Base-by-base conservation (phyloP, 2,888 invertebrate species). In the Cantharis flavilabris region DNA sequence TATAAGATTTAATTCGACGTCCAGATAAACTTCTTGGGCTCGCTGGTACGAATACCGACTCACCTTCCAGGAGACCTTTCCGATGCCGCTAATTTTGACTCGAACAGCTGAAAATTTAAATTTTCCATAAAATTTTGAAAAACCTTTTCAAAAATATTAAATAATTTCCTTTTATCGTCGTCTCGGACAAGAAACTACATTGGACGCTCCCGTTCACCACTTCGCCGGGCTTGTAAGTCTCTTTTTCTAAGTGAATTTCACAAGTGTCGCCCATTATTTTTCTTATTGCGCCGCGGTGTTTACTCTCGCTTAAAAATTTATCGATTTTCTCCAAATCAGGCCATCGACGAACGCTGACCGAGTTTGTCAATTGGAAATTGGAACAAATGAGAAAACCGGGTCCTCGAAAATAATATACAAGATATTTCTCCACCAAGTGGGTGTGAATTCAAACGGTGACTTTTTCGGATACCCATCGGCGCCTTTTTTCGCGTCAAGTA, bases 21-120 rank as follows among this genome's bases (percentile, higher is more conserved):
- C 77, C 14, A 77, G 62, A 70, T 74, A 77, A n/a, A 77, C 69
- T 64, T 77, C 77, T 65, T 77, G 64, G 1, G 77, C 77, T 10
- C 77, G 63, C 16, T 74, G 74, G 26, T 77, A 77, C 2, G 62
- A 63, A 23, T 71, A 74, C 3, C 62, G 49, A 16, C 74, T 74
- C 64, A 74, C 49, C 70, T 77, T 77, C 77, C 77, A 77, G 11
- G 65, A 77, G 2, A 77, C 77, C 30, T 65, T 69, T 3, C 67
- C 77, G 23, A 69, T 71, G 7, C 77, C 77, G 23, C 10, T 72
- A 13, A 77, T 69, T 65, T 72, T 77, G 14, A 77, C 69, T 20
- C 33, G 69, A 49, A 77, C 71, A 14, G 70, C 76, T 76, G 70
- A 16, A 69, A 69, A 69, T 28, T 16, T 20, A 28, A 26, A 28